Percentiles rank a stretch among this genome's conserved stretches.
Conservation (phyloP, 2,113 vertebrate genomes). For the Alaudala cheleensis region DNA sequence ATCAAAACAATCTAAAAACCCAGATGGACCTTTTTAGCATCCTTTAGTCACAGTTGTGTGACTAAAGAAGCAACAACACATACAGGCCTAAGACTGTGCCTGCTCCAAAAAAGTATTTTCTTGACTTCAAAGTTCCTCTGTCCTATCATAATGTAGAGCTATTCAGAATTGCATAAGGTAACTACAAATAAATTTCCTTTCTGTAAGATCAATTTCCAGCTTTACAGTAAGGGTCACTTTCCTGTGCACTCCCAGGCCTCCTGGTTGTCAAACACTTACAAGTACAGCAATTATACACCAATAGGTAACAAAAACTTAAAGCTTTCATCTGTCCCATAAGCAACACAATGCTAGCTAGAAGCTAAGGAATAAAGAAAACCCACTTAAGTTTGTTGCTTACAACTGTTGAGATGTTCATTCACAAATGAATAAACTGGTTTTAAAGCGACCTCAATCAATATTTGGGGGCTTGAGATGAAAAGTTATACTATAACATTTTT, state of each 20-base stretch:
- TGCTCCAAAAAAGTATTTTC: not conserved
- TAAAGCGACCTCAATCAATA: not conserved
- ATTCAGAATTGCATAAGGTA: not conserved
- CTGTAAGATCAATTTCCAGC: not conserved
- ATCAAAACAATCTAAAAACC: not conserved
- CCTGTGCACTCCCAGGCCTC: not conserved
- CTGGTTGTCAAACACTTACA: not conserved
- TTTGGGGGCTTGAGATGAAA: not conserved
- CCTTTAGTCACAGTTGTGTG: not conserved
- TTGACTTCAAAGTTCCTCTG: not conserved
- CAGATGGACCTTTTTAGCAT: not conserved
- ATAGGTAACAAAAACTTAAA: not conserved
- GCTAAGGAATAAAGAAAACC: not conserved
- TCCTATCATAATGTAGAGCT: not conserved
- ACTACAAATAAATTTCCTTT: not conserved
- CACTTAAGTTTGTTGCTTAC: not conserved
- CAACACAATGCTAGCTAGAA: not conserved
- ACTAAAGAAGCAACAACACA: not conserved
- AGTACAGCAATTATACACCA: not conserved
- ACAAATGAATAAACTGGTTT: not conserved
- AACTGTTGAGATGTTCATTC: not conserved
- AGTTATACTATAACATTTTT: not conserved
- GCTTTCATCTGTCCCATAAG: not conserved
- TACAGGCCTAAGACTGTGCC: fast-evolving
- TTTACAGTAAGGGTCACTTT: not conserved